phyloP scores from a whole-genome alignment of 2,888 invertebrate genomes.

The Leucania comma region DNA sequence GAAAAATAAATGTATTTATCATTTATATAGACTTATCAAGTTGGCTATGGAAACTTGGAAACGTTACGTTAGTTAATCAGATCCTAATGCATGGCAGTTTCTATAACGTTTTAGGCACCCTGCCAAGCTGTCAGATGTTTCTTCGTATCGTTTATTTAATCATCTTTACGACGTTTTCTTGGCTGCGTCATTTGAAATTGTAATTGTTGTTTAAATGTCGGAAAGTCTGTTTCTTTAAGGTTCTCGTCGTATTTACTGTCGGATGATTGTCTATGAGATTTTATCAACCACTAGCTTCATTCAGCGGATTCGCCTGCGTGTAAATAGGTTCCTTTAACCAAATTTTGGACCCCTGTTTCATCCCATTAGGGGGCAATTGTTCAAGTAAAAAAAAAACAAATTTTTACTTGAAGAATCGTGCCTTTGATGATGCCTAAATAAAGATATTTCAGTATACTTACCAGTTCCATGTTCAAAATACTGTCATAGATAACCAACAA shows the following conservation, averaged over 20 bases:
- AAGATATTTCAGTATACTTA: too few relatives aligned
- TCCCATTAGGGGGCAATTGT: too few relatives aligned
- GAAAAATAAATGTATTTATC: too few relatives aligned
- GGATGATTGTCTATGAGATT: not conserved
- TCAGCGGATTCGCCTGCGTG: too few relatives aligned
- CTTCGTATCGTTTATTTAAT: conserved; percentile 36
- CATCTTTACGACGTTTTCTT: conserved; percentile 44
- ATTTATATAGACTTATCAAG: not conserved
- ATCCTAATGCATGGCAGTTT: conserved; percentile 8
- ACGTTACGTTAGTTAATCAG: not conserved
- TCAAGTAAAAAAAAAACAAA: too few relatives aligned
- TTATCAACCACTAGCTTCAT: too few relatives aligned
- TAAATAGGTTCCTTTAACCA: too few relatives aligned
- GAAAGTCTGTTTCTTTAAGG: not conserved
- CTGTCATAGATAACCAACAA: not conserved
- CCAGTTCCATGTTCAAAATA: not conserved
- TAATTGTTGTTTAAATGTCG: conserved; percentile 22
- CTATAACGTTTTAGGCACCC: conserved; percentile 32
- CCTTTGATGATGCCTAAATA: too few relatives aligned
- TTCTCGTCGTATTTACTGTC: not conserved
- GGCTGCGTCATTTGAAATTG: conserved; percentile 42
- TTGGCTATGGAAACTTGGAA: conserved; percentile 15
- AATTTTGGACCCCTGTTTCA: too few relatives aligned
- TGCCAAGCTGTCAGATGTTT: conserved; percentile 49
- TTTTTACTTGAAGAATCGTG: too few relatives aligned